Evolutionary conservation across 2,797 vertebrate genomes (phyloP), one percentile per base, ranked within the genome.

Genomic region (Erethizon dorsatum): DNA sequence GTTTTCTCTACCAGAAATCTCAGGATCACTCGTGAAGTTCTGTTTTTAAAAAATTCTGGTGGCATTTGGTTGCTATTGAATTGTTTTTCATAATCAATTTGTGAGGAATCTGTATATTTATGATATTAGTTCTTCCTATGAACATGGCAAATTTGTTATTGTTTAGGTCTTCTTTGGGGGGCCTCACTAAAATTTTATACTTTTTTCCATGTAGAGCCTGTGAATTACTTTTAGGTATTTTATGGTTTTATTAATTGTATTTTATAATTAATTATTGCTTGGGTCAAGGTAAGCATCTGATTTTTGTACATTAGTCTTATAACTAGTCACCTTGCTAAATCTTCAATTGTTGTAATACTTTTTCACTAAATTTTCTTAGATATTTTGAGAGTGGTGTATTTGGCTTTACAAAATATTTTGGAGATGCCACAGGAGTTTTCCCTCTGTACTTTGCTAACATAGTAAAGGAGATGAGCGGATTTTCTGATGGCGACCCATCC

Each of bases 1-100:
- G 87, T 87, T 69, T 91, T 73, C 17, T 87, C 33, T 69, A 85
- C 33, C n/a, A 9, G 86, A 79, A 90, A 61, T 54, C 59, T 79
- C 63, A 90, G n/a, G 80, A 69, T 67, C n/a, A 31, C n/a, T 56
- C 24, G 31, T 47, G 37, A 83, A 83, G 45, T 65, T 80, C 75
- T 91, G 2, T 54, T 31, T 77, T 47, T 28, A 50, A 63, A 18
- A 86, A 91, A 59, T 73, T 5, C 22, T 47, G 33, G 31, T 85
- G 10, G 63, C 28, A 78, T 90, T 84, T 78, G 5, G 33, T 61
- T 79, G 37, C 52, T 18, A 28, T 52, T 71, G 37, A 54, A 95
- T 54, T 56, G 75, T 57, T 93, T 86, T 59, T 50, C 67, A 85
- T 12, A 33, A 65, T 56, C 18, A 33, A 17, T 80, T 50, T 75